These are phyloP conservation scores for Teleogryllus occipitalis DNA, from an alignment of 1,140 invertebrate species.

Conservation along the genomic window DNA sequence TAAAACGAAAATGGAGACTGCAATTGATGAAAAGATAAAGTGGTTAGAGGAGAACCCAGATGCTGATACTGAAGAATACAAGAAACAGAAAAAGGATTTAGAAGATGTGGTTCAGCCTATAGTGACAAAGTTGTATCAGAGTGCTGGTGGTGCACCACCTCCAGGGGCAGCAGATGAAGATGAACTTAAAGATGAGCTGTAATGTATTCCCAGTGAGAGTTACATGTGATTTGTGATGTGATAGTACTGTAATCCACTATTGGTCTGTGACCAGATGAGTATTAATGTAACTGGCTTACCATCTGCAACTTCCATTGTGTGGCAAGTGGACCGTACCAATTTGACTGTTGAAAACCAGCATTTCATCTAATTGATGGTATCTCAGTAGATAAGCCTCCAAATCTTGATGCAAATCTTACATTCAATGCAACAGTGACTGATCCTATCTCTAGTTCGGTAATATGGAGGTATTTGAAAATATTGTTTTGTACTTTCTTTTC, in stretches of 20 bases:
- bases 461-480: not conserved
- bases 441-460: too few relatives aligned
- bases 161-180: slow-evolving; percentile 54
- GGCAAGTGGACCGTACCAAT: not conserved
- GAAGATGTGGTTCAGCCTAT: slow-evolving; percentile 95
- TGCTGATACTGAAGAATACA: slow-evolving; percentile 87
- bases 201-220: slow-evolving; percentile 35
- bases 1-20: slow-evolving; percentile 91
- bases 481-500: not conserved
- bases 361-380: too few relatives aligned
- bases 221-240: not conserved
- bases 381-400: too few relatives aligned
- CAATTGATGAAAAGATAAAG: slow-evolving; percentile 94
- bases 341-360: too few relatives aligned
- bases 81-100: slow-evolving; percentile 94
- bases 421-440: too few relatives aligned
- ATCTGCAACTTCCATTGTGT: not conserved
- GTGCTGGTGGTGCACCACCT: slow-evolving; percentile 64
- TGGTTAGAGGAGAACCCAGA: slow-evolving; percentile 97
- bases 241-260: not conserved
- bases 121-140: slow-evolving; percentile 93
- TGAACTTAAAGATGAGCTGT: slow-evolving; percentile 81
- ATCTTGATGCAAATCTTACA: too few relatives aligned
- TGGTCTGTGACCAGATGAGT: not conserved
- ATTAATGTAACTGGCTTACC: not conserved